Evolutionary conservation across 2,113 vertebrate genomes (phyloP).

Genomic region (Halcyon senegalensis): DNA sequence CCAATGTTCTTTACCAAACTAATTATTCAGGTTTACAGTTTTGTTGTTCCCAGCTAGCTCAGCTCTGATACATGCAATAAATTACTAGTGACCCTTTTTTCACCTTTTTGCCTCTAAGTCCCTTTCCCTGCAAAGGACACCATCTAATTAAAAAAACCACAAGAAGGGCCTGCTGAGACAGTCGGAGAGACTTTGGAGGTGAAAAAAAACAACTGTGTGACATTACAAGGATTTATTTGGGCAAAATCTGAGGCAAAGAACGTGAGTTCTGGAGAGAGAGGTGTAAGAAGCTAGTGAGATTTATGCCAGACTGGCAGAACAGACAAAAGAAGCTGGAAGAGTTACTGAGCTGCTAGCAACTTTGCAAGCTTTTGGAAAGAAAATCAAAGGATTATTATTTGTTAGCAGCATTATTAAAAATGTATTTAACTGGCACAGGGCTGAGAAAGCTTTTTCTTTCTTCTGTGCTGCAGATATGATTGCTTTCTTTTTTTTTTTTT

Average conservation of each 20-base stretch:
- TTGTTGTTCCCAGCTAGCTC: neutral
- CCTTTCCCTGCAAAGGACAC: neutral
- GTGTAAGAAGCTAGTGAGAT: neutral
- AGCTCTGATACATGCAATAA: neutral
- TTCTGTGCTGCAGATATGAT: neutral
- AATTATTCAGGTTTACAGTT: slow-evolving; percentile 13
- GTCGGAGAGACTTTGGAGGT: neutral
- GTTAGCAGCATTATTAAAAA: slow-evolving; percentile 15
- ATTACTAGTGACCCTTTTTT: slow-evolving; percentile 19
- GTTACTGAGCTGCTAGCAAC: slow-evolving; percentile 6
- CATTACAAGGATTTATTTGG: slow-evolving; percentile 9
- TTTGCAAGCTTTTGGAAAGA: neutral
- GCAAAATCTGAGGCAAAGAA: neutral
- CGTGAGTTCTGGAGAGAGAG: neutral
- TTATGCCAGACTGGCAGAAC: neutral
- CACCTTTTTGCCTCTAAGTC: slow-evolving; percentile 4
- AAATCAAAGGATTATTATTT: slow-evolving; percentile 40
- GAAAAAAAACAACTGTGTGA: neutral
- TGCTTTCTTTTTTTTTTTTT: neutral
- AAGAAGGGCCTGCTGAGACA: neutral
- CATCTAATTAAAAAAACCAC: slow-evolving; percentile 29
- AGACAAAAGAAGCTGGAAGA: neutral
- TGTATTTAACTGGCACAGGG: neutral
- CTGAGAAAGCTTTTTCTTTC: neutral
- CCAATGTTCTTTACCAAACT: neutral